phyloP scores from a whole-genome alignment of 2,797 vertebrate genomes.

The Enteromius argenteus region DNA sequence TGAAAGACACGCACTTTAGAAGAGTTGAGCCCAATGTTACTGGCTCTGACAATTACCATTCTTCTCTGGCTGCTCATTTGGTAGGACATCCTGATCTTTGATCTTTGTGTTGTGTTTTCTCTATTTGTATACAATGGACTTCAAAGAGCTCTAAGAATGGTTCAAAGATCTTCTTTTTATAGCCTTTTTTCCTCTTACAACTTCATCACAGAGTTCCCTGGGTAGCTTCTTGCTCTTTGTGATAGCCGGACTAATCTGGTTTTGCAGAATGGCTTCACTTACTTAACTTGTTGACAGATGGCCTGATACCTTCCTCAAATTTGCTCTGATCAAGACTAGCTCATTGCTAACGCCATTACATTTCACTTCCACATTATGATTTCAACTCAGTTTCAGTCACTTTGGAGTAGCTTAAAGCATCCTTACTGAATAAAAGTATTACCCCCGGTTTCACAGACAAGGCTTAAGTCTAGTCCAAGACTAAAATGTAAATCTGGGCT shows the following conservation, averaged over 20 bases:
- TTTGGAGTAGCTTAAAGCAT: neutral
- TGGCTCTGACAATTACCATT: conserved; percentile 31
- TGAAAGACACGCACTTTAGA: conserved; percentile 1
- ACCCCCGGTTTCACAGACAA: too few species aligned
- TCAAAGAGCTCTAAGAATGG: neutral
- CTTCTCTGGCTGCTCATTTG: neutral
- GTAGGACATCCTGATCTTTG: conserved; percentile 39
- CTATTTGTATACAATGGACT: conserved; percentile 6
- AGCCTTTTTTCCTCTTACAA: neutral
- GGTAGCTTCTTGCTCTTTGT: neutral
- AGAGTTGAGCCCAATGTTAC: neutral
- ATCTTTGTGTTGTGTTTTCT: neutral
- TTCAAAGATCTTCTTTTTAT: conserved; percentile 36
- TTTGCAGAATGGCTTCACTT: neutral
- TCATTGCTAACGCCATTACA: neutral
- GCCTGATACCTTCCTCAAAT: neutral
- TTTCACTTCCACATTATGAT: neutral
- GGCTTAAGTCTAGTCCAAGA: too few species aligned
- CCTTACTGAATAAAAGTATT: neutral
- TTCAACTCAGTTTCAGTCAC: neutral
- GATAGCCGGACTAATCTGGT: conserved; percentile 6
- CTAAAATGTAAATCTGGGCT: too few species aligned
- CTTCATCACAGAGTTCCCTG: neutral
- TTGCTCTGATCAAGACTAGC: neutral
- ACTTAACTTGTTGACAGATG: neutral